A percentile compares a stretch with the other conserved stretches of the same genome.
Evolutionary conservation across 2,888 invertebrate genomes (phyloP).

Genomic region (Nudaria mundana): DNA sequence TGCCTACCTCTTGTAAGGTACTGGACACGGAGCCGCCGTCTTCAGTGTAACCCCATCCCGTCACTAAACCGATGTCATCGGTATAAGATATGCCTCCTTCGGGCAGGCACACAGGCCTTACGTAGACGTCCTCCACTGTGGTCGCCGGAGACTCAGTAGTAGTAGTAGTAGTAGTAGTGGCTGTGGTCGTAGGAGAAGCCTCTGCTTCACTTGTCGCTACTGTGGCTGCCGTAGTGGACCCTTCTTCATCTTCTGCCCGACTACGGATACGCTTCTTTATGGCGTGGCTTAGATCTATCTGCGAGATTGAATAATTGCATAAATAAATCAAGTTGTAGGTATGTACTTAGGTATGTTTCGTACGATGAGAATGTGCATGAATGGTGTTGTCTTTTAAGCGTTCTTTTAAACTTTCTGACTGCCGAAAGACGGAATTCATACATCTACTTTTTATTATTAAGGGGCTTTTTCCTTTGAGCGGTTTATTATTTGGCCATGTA

Average conservation of each 20-base stretch:
- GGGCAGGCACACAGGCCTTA: slow-evolving; percentile 91
- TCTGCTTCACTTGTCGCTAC: slow-evolving; percentile 6
- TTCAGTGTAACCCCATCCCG: slow-evolving; percentile 89
- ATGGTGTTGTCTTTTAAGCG: too few relatives aligned
- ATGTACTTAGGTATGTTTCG: too few relatives aligned
- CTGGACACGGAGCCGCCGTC: slow-evolving; percentile 86
- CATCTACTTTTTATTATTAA: too few relatives aligned
- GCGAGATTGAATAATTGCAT: too few relatives aligned
- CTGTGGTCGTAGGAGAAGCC: neutral
- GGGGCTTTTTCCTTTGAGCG: too few relatives aligned
- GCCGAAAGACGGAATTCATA: too few relatives aligned
- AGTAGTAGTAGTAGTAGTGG: neutral
- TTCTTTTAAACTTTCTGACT: too few relatives aligned
- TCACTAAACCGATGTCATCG: slow-evolving; percentile 81
- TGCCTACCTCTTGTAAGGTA: slow-evolving; percentile 88
- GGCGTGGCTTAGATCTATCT: slow-evolving; percentile 66
- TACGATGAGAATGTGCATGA: too few relatives aligned
- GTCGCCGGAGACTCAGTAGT: neutral
- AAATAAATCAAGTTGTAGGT: too few relatives aligned
- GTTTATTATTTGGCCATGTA: too few relatives aligned
- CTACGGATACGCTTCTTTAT: slow-evolving; percentile 46
- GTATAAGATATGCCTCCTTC: slow-evolving; percentile 78
- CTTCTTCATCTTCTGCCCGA: slow-evolving; percentile 18
- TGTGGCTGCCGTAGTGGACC: slow-evolving; percentile 2
- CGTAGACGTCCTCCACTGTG: slow-evolving; percentile 54